A percentile compares a stretch with the other conserved stretches of the same genome.
Evolutionary conservation across 1,140 invertebrate genomes (phyloP).

Genomic region (Pararge aegeria): DNA sequence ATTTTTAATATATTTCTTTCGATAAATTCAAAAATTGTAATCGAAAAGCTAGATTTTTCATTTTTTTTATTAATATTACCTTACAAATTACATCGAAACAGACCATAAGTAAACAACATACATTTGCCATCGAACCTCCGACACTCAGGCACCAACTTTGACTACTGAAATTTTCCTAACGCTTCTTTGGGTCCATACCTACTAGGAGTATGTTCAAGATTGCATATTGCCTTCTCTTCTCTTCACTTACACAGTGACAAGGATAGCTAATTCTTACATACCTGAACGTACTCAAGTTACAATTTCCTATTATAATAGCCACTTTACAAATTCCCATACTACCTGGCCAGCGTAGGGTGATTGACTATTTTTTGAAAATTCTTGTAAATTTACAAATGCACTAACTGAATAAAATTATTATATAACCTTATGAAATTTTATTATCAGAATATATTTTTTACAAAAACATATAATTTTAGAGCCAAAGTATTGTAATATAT

Average conservation of each 20-base stretch:
- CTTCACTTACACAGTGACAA: background rate
- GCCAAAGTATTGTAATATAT: too few species aligned
- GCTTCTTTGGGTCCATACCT: constrained; percentile 48
- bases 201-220: constrained; percentile 27
- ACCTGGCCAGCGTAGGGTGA: constrained; percentile 12
- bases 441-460: too few species aligned
- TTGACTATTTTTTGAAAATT: constrained; percentile 7
- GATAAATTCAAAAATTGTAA: background rate
- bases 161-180: constrained; percentile 71
- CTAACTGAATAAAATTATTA: too few species aligned
- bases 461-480: too few species aligned
- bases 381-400: background rate
- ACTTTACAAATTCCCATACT: constrained; percentile 26
- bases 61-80: constrained; percentile 2
- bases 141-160: constrained; percentile 73
- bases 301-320: constrained; percentile 33
- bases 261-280: constrained; percentile 17
- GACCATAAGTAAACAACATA: constrained; percentile 33
- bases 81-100: constrained; percentile 15
- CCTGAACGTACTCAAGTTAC: constrained; percentile 32
- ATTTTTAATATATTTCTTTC: background rate
- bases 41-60: constrained; percentile 3
- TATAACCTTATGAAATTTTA: too few species aligned
- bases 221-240: constrained; percentile 21
- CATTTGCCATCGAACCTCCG: constrained; percentile 34